These are phyloP conservation scores for Tinamus major DNA, from an alignment of 2,797 vertebrate species.

Conservation along the genomic window DNA sequence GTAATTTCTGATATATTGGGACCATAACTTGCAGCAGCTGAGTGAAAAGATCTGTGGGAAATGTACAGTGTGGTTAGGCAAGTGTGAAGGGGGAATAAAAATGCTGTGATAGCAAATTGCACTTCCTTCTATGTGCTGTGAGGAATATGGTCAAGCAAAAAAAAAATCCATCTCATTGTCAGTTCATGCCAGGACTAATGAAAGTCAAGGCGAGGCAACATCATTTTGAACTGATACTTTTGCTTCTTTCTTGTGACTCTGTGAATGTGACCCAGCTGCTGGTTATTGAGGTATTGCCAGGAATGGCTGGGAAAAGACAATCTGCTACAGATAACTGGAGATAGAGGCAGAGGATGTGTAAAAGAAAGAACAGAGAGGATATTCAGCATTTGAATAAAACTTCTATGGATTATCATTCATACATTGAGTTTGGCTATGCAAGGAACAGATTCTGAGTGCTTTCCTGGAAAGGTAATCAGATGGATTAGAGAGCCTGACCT, in stretches of 20 bases:
- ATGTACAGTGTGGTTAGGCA: neutral
- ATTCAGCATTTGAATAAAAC: conserved; percentile 42
- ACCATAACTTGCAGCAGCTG: conserved; percentile 9
- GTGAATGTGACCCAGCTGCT: conserved; percentile 49
- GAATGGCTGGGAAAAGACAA: conserved; percentile 29
- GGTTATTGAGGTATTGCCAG: conserved; percentile 49
- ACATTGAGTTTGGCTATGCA: neutral
- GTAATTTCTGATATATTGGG: neutral
- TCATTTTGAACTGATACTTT: conserved; percentile 38
- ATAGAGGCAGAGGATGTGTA: conserved; percentile 8
- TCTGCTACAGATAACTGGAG: conserved; percentile 33
- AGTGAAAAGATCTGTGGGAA: conserved; percentile 29
- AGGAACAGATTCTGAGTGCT: neutral
- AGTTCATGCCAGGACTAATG: neutral
- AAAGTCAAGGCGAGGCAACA: conserved; percentile 16
- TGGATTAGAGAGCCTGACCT: neutral
- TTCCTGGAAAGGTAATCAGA: conserved; percentile 23
- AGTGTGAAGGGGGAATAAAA: conserved; percentile 31
- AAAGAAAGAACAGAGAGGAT: conserved; percentile 42
- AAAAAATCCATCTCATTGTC: neutral
- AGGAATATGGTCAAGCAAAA: conserved; percentile 32
- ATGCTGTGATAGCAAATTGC: conserved; percentile 14
- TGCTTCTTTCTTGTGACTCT: conserved; percentile 25
- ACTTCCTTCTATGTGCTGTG: conserved; percentile 8
- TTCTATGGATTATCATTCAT: neutral